Evolutionary conservation across 2,797 vertebrate genomes (phyloP), one percentile per base, ranked within the genome.

Genomic region (Macropus fuliginosus): DNA sequence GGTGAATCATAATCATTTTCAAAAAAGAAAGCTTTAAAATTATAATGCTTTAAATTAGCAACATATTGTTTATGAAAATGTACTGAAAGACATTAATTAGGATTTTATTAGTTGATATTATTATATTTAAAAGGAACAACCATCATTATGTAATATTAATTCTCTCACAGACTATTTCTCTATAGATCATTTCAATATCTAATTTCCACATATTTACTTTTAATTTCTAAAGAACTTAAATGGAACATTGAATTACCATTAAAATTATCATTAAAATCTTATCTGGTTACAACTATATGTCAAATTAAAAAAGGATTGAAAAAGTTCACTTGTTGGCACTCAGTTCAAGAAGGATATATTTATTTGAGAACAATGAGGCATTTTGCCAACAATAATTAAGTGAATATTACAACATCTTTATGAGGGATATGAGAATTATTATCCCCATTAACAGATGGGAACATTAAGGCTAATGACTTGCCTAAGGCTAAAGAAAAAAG

Each of bases 361-460:
- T 55, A 91, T 91, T 91, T 34, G 52, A 91, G 90, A 91, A 91
- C 90, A 54, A 54, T 55, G 54, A 91, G 90, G 90, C 90, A 91
- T 54, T 91, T 54, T 34, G 90, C 90, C 50, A 91, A 91, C 31
- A 34, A 91, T 91, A 91, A 91, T 91, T 91, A 55, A 91, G 52
- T 55, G 31, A 31, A 91, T 91, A 5, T 91, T 91, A 91, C 54
- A 91, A 91, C 90, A 91, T 55, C 90, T 54, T 91, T 91, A 55
- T 91, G 90, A 55, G 90, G 34, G 28, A 54, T 31, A 9, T 54
- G 54, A 91, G 90, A 46, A 55, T 91, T 91, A 91, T 91, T 91
- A 91, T 91, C 52, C 90, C 90, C 34, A 91, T 91, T 91, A 54
- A 91, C 90, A 91, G 50, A 91, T 91, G 90, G 52, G 18, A 91